These are phyloP conservation scores for Clarias laeviceps DNA, from an alignment of 2,797 vertebrate species.

Conservation along the genomic window DNA sequence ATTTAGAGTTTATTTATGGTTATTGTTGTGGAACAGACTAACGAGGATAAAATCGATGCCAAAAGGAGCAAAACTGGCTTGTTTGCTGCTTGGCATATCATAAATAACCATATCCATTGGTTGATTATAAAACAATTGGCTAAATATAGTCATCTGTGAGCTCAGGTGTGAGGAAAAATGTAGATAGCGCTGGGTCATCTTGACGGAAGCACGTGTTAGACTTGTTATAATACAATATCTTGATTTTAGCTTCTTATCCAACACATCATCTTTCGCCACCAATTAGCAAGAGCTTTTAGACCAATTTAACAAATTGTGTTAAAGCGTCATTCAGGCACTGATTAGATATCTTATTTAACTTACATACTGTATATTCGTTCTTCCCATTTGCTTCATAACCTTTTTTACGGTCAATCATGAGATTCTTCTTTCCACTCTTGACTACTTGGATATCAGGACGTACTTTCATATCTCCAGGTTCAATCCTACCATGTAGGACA, in stretches of 20 bases:
- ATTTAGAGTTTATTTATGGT: background rate
- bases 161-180: background rate
- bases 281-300: slow-evolving; percentile 41
- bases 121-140: no score
- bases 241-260: background rate
- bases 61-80: background rate
- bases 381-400: no score
- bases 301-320: background rate
- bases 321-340: background rate
- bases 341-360: background rate
- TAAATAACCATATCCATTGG: no score
- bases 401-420: background rate
- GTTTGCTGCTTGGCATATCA: no score
- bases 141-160: background rate
- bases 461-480: background rate
- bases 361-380: no score
- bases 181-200: no score
- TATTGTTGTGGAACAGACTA: background rate
- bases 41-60: background rate
- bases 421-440: background rate
- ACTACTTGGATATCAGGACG: background rate
- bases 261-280: slow-evolving; percentile 51
- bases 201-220: background rate
- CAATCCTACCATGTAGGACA: background rate
- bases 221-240: background rate